Percentiles rank a stretch among this genome's conserved stretches.
Evolutionary conservation across 1,140 invertebrate species (phyloP).

Genomic region (Araneus ventricosus): DNA sequence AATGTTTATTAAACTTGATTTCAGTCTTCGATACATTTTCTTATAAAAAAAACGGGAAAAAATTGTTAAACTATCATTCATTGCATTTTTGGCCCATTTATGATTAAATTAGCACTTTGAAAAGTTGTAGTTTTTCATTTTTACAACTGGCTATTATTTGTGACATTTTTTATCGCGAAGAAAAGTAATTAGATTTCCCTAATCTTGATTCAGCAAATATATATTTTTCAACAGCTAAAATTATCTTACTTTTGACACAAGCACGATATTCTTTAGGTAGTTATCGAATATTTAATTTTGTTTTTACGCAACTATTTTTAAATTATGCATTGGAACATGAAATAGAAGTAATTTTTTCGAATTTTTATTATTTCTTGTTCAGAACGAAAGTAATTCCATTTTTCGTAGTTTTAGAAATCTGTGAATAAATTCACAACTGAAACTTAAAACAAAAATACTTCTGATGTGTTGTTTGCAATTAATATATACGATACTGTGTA

Average conservation of each 20-base stretch:
- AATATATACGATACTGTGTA: no score
- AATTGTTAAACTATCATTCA: background rate
- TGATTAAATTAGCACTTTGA: background rate
- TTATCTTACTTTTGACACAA: background rate
- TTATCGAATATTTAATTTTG: background rate
- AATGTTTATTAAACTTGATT: slow-evolving; percentile 50
- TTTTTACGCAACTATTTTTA: background rate
- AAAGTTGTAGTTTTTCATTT: background rate
- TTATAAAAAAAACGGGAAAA: background rate
- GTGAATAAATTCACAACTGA: no score
- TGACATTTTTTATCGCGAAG: background rate
- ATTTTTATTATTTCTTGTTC: no score
- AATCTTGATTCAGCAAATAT: background rate
- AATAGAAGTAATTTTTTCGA: no score
- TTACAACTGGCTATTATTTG: background rate
- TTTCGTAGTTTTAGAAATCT: no score
- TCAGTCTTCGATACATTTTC: background rate
- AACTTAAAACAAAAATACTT: no score
- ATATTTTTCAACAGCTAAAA: background rate
- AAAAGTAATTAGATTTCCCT: background rate
- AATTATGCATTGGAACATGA: background rate
- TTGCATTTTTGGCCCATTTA: background rate
- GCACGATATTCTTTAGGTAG: background rate
- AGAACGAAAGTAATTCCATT: no score
- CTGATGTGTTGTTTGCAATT: no score